These are phyloP conservation scores for Halcyon leucocephala DNA, from an alignment of 2,797 vertebrate species.

Conservation along the genomic window DNA sequence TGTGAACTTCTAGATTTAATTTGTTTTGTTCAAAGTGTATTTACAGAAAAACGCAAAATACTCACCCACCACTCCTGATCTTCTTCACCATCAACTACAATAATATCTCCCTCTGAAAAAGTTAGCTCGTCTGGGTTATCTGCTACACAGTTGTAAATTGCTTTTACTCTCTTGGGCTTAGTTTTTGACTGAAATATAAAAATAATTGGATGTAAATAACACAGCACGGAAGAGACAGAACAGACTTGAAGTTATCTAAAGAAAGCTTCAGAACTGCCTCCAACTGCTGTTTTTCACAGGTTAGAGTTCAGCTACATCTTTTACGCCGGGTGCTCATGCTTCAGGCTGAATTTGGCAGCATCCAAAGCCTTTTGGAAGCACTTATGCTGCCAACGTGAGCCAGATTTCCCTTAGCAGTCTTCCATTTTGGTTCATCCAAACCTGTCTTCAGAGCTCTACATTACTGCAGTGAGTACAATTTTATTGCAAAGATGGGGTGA, in stretches of 20 bases:
- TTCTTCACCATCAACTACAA: slow-evolving; percentile 96
- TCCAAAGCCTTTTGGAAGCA: neutral
- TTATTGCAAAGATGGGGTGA: neutral
- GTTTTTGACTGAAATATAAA: slow-evolving; percentile 83
- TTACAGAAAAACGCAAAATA: slow-evolving; percentile 57
- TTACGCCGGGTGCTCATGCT: neutral
- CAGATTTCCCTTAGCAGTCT: neutral
- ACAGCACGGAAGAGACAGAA: neutral
- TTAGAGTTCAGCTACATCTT: neutral
- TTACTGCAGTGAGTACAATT: neutral
- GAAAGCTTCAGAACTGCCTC: neutral
- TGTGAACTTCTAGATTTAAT: neutral
- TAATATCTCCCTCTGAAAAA: slow-evolving; percentile 96
- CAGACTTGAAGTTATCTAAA: neutral
- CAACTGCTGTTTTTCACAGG: neutral
- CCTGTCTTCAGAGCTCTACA: neutral
- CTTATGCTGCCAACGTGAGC: neutral
- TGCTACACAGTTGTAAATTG: slow-evolving; percentile 95
- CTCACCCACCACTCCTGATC: slow-evolving; percentile 99
- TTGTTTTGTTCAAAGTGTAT: neutral
- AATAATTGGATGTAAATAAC: neutral
- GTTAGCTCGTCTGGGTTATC: slow-evolving; percentile 98
- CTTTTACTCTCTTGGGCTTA: slow-evolving; percentile 95
- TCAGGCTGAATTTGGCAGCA: neutral
- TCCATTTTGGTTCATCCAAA: neutral